Percentiles rank a stretch among this genome's conserved stretches.
phyloP scores from a whole-genome alignment of 2,113 vertebrate genomes.

The Melanotaenia duboulayi region DNA sequence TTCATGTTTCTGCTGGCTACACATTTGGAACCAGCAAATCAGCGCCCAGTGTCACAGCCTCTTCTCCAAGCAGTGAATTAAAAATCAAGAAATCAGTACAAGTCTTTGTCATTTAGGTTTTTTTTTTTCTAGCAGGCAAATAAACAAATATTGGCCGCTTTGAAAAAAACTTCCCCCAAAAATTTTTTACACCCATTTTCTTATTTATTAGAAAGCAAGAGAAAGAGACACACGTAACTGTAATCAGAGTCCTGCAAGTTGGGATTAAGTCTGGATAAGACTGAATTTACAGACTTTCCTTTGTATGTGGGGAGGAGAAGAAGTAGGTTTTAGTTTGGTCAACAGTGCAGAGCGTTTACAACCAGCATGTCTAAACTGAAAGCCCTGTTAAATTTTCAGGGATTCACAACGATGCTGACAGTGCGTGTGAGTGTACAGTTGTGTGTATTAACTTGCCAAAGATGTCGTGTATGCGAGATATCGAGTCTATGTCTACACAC shows the following conservation, averaged over 20 bases:
- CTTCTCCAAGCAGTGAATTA: not conserved
- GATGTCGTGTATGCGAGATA: constrained; percentile 29
- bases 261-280: constrained; percentile 29
- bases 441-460: constrained; percentile 42
- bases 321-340: constrained; percentile 34
- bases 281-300: constrained; percentile 30
- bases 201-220: constrained; percentile 70
- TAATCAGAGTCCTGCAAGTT: constrained; percentile 42
- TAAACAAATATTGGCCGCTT: constrained; percentile 35
- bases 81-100: not conserved
- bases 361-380: constrained; percentile 53
- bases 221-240: constrained; percentile 51
- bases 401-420: constrained; percentile 28
- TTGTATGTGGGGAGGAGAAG: constrained; percentile 18
- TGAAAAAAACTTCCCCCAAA: constrained; percentile 44
- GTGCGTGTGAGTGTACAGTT: constrained; percentile 21
- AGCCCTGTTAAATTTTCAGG: constrained; percentile 49
- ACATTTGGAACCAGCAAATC: constrained; percentile 11
- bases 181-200: constrained; percentile 54
- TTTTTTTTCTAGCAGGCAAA: constrained; percentile 23
- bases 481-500: constrained; percentile 40
- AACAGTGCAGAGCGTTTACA: constrained; percentile 39
- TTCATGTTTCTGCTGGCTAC: constrained; percentile 2
- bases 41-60: constrained; percentile 3
- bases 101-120: constrained; percentile 16